These are phyloP conservation scores for Drosophila grimshawi DNA, from an alignment of 1,140 invertebrate species.

Conservation along the genomic window DNA sequence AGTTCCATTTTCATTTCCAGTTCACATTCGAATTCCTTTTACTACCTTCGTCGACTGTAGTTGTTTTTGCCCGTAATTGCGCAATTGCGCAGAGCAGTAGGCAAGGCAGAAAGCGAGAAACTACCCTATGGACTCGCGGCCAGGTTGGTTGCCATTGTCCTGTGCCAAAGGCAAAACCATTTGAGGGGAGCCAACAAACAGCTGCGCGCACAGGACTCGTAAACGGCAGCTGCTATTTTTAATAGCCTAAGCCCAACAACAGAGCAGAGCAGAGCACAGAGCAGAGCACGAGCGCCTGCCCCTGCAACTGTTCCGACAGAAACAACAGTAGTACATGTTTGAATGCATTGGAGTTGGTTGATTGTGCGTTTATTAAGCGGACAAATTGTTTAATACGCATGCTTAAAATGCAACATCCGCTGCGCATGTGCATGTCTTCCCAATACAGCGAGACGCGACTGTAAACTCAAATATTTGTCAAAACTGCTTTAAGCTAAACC, in stretches of 20 bases:
- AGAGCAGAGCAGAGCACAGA: no score
- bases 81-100: slow-evolving; percentile 61
- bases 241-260: slow-evolving; percentile 36
- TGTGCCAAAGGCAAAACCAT: slow-evolving; percentile 51
- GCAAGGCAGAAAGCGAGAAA: slow-evolving; percentile 31
- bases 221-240: slow-evolving; percentile 68
- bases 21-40: slow-evolving; percentile 27
- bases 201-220: slow-evolving; percentile 69
- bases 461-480: neutral
- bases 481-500: slow-evolving; percentile 10
- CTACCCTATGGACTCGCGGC: slow-evolving; percentile 44
- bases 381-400: slow-evolving; percentile 67
- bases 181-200: slow-evolving; percentile 51
- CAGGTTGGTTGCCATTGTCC: slow-evolving; percentile 53
- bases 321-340: slow-evolving; percentile 15
- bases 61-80: slow-evolving; percentile 61
- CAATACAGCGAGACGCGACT: slow-evolving; percentile 19
- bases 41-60: neutral
- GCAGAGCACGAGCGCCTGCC: slow-evolving; percentile 53
- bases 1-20: slow-evolving; percentile 48
- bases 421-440: slow-evolving; percentile 11
- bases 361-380: slow-evolving; percentile 55
- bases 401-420: slow-evolving; percentile 58
- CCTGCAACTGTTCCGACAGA: slow-evolving; percentile 17
- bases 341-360: slow-evolving; percentile 9